phyloP scores from a whole-genome alignment of 2,113 vertebrate species.

The Irena cyanogastra region DNA sequence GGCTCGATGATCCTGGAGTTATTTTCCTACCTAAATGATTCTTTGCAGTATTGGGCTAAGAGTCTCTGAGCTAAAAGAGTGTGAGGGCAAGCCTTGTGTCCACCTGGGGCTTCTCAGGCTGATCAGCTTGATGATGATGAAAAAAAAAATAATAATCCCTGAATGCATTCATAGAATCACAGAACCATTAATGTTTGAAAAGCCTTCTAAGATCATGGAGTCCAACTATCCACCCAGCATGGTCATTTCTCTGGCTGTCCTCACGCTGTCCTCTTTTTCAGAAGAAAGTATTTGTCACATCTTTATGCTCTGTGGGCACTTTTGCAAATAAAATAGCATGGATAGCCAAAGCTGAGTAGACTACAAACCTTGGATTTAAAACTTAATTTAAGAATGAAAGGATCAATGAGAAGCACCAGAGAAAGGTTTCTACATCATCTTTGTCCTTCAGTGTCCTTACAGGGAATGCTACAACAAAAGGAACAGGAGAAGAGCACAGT shows the following conservation, averaged over 20 bases:
- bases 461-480: neutral
- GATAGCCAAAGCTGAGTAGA: neutral
- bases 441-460: neutral
- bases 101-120: neutral
- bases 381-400: neutral
- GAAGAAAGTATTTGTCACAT: neutral
- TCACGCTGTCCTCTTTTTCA: neutral
- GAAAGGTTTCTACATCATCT: neutral
- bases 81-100: rapidly evolving
- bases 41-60: neutral
- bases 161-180: neutral
- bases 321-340: neutral
- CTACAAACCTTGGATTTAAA: neutral
- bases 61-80: neutral
- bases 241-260: neutral
- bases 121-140: neutral
- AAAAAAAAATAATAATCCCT: neutral
- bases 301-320: rapidly evolving
- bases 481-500: neutral
- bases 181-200: neutral
- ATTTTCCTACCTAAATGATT: neutral
- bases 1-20: neutral
- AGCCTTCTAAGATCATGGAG: neutral
- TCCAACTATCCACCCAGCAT: neutral
- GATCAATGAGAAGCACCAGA: neutral